Percentiles rank a stretch among this genome's conserved stretches.
phyloP scores from a whole-genome alignment of 2,797 vertebrate genomes.

The Morelia viridis region DNA sequence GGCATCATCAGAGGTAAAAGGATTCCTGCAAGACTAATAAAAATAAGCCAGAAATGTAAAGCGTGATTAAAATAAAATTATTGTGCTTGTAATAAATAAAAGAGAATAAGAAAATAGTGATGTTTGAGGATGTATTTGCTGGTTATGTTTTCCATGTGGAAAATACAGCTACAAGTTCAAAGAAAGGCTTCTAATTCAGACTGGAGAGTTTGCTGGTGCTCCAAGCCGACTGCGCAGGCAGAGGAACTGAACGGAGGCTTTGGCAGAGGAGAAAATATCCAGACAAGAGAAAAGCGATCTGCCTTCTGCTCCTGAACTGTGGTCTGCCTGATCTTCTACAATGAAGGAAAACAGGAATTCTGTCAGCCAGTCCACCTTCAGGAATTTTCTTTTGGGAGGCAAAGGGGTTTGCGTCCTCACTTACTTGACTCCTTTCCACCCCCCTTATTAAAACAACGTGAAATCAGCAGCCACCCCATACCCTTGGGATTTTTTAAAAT shows the following conservation, averaged over 20 bases:
- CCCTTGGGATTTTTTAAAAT: background rate
- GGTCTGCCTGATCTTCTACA: background rate
- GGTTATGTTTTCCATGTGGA: background rate
- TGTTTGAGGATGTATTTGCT: background rate
- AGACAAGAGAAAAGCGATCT: background rate
- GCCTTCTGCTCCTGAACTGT: background rate
- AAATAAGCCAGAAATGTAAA: constrained; percentile 10
- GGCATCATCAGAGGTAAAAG: constrained; percentile 5
- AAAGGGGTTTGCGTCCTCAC: background rate
- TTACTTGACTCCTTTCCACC: background rate
- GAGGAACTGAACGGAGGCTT: background rate
- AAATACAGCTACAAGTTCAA: background rate
- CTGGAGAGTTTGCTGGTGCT: background rate
- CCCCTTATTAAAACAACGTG: background rate
- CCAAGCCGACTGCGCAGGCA: background rate
- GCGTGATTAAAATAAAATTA: constrained; percentile 20
- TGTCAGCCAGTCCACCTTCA: too few relatives aligned
- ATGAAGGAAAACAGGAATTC: background rate
- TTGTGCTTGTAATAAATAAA: constrained; percentile 7
- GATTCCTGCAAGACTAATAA: constrained; percentile 23
- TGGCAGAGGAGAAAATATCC: background rate
- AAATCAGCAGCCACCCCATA: background rate
- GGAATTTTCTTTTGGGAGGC: background rate
- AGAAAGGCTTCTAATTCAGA: background rate
- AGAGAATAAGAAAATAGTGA: background rate